Percentiles rank a stretch among this genome's conserved stretches.
phyloP scores from a whole-genome alignment of 1,140 invertebrate genomes.

The Mactra quadrangularis region DNA sequence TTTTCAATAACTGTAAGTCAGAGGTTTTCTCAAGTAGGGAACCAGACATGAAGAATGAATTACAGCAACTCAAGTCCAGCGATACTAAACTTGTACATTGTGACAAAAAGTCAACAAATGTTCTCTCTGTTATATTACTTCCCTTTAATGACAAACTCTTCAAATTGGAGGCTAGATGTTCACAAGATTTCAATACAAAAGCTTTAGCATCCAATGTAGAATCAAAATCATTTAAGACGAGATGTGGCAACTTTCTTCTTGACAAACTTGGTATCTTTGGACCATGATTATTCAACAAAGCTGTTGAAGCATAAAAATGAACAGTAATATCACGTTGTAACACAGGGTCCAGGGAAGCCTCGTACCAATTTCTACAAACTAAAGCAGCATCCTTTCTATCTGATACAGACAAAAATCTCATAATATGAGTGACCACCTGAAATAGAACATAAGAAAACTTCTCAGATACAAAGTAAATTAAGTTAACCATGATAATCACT shows the following conservation, averaged over 20 bases:
- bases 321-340: conserved; percentile 78
- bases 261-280: conserved; percentile 51
- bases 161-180: conserved; percentile 72
- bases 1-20: conserved; percentile 84
- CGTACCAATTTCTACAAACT: conserved; percentile 78
- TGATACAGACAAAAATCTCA: conserved; percentile 78
- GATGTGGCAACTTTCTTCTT: conserved; percentile 68
- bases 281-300: conserved; percentile 28
- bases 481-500: too few species aligned
- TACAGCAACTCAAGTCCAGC: conserved; percentile 87
- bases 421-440: conserved; percentile 79
- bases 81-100: conserved; percentile 84
- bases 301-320: conserved; percentile 65
- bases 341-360: conserved; percentile 79
- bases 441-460: conserved; percentile 55
- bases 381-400: conserved; percentile 81
- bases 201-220: conserved; percentile 68
- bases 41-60: conserved; percentile 89
- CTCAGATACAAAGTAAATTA: too few species aligned
- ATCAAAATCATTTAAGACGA: conserved; percentile 76
- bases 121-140: conserved; percentile 75
- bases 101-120: conserved; percentile 75
- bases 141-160: conserved; percentile 76
- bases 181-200: conserved; percentile 71
- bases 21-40: conserved; percentile 86